Base-by-base conservation (phyloP, 1,140 invertebrate species). In the Lanistes nyassanus region DNA sequence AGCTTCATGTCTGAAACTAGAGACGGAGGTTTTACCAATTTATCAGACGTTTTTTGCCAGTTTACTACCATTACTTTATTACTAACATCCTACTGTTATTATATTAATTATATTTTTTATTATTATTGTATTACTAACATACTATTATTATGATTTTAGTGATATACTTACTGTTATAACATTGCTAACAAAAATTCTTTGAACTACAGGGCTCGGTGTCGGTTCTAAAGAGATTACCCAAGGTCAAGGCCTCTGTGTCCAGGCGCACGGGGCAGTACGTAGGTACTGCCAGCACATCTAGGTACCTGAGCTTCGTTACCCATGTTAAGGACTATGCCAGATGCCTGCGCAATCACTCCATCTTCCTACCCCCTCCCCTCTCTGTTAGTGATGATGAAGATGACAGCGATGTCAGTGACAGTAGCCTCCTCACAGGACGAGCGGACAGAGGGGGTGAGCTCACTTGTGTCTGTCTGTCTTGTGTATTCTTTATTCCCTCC, bases 191-290 rank as follows among this genome's bases (percentile, higher is more conserved):
- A 42, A 47, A 47, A 9, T 47, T 9, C 1, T 13, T 3, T 16
- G 2, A 5, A 53, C 21, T 51, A 21, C 78, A 85, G 83, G 84
- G 84, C 11, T 84, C 83, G 47, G 58, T 84, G 42, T 76, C 76
- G 11, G 81, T 86, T 9, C 79, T 84, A 51, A 86, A 86, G 73
- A 82, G 81, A 62, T 71, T 86, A n/a, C 75, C 78, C 23, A 81
- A 79, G 69, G 76, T 79, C 47, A 73, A 75, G 47, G 78, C 83
- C 1, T 77, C 76, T 16, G 75, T 81, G 39, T 77, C 77, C 34
- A 76, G 60, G 53, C 80, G 77, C 26, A 78, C 75, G 21, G 80
- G 78, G 6, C 66, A 39, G 55, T 71, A 60, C 62, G 47, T 26
- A 21, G 13, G 69, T 19, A 34, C 62, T 29, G 16, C 76, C 29